These are phyloP conservation scores for human DNA, from an alignment of 2,113 vertebrate species.

Conservation along the genomic window GRCh38 chr2:40452001-40452500, in stretches of 20 bases:
- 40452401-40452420: slow-evolving; percentile 62
- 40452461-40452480: neutral
- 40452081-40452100: slow-evolving; percentile 53
- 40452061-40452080: slow-evolving; percentile 66
- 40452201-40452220: slow-evolving; percentile 56
- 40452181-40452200: slow-evolving; percentile 58
- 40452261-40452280: neutral
- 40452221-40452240: slow-evolving; percentile 54
- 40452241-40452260: neutral
- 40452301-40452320: neutral
- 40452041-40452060: slow-evolving; percentile 47
- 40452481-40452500: slow-evolving; percentile 63
- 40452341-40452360: neutral
- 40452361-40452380: neutral
- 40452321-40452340: neutral
- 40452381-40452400: slow-evolving; percentile 36
- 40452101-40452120: slow-evolving; percentile 70
- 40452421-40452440: slow-evolving; percentile 68
- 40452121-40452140: slow-evolving; percentile 54
- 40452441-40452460: slow-evolving; percentile 59
- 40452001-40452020: slow-evolving; percentile 73
- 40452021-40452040: slow-evolving; percentile 69
- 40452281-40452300: neutral
- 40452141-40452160: slow-evolving; percentile 71
- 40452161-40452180: slow-evolving; percentile 66